phyloP scores from a whole-genome alignment of 2,797 vertebrate species.

The Eurystomus glaucurus region DNA sequence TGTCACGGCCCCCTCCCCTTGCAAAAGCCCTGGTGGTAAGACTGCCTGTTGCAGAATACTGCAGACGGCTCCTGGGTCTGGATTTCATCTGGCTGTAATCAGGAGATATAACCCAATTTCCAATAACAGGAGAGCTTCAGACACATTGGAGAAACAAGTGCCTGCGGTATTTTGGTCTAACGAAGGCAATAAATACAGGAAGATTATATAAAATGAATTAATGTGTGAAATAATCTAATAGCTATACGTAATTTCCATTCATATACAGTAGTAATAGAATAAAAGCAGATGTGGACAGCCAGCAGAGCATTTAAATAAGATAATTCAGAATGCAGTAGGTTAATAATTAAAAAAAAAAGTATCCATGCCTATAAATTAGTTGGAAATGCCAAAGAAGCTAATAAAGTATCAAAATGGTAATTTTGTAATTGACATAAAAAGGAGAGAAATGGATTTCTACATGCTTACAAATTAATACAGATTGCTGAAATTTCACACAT shows the following conservation, averaged over 20 bases:
- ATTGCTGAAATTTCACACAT: neutral
- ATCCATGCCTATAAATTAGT: conserved; percentile 39
- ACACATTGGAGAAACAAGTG: conserved; percentile 33
- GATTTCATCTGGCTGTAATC: conserved; percentile 34
- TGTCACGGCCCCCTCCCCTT: neutral
- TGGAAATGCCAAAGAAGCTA: conserved; percentile 49
- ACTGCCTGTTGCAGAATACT: neutral
- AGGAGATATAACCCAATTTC: conserved; percentile 53
- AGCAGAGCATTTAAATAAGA: conserved; percentile 55
- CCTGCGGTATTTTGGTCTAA: conserved; percentile 51
- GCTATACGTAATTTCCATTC: conserved; percentile 39
- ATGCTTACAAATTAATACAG: conserved; percentile 20
- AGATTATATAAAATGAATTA: conserved; percentile 58
- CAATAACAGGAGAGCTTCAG: neutral
- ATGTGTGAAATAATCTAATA: conserved; percentile 68
- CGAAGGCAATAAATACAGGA: conserved; percentile 63
- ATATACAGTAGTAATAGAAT: conserved; percentile 44
- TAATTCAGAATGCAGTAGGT: conserved; percentile 38
- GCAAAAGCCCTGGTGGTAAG: rapidly evolving
- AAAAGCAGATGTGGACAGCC: conserved; percentile 35
- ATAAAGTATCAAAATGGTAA: conserved; percentile 43
- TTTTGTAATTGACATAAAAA: conserved; percentile 50
- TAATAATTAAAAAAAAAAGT: conserved; percentile 37
- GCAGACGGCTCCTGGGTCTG: neutral
- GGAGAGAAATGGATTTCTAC: conserved; percentile 25